These are phyloP conservation scores for Parauchenoglanis ngamensis DNA, from an alignment of 2,797 vertebrate species.

Conservation along the genomic window DNA sequence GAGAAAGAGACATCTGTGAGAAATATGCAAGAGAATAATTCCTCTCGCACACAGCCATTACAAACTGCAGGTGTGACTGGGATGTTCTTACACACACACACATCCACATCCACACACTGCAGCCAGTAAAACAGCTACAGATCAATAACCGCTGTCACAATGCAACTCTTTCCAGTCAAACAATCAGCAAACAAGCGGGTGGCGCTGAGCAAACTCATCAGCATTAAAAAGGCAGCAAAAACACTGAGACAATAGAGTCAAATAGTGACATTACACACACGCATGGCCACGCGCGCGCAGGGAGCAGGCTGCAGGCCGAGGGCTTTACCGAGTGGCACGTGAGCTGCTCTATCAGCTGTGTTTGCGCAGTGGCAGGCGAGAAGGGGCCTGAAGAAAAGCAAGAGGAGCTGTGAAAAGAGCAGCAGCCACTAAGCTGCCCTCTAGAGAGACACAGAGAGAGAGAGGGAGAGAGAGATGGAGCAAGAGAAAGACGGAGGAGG, in stretches of 20 bases:
- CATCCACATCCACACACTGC: slow-evolving; percentile 17
- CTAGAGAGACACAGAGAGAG: slow-evolving; percentile 59
- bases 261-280: slow-evolving; percentile 53
- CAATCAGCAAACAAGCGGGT: slow-evolving; percentile 54
- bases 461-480: slow-evolving; percentile 61
- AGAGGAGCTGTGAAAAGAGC: slow-evolving; percentile 67
- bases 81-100: slow-evolving; percentile 23
- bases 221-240: slow-evolving; percentile 60
- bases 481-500: slow-evolving; percentile 61
- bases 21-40: slow-evolving; percentile 22
- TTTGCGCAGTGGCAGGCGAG: slow-evolving; percentile 84
- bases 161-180: slow-evolving; percentile 53
- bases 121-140: slow-evolving; percentile 50
- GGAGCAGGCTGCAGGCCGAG: slow-evolving; percentile 69
- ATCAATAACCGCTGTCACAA: slow-evolving; percentile 40
- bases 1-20: slow-evolving; percentile 3
- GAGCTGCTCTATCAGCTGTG: slow-evolving; percentile 96
- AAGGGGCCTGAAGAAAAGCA: slow-evolving; percentile 54
- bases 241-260: slow-evolving; percentile 59
- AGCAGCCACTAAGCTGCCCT: slow-evolving; percentile 60
- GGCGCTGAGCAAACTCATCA: slow-evolving; percentile 63
- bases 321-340: slow-evolving; percentile 82
- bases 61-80: slow-evolving; percentile 34
- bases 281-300: slow-evolving; percentile 34
- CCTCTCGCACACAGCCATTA: not conserved